Evolutionary conservation across 2,113 vertebrate species (phyloP).

Genomic region (Heterochromis multidens): DNA sequence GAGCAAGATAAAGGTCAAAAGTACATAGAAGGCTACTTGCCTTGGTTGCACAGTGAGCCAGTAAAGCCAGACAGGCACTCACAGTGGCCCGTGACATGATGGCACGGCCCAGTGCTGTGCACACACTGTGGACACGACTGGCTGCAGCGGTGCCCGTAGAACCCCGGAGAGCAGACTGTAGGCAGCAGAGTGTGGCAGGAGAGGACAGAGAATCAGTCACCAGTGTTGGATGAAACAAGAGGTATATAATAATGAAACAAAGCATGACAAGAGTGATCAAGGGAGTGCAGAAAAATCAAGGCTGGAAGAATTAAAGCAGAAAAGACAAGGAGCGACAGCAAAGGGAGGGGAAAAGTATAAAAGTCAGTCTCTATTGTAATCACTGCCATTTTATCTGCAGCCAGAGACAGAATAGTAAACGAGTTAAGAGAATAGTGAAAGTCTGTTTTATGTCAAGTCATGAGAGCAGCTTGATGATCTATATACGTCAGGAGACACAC

Average conservation of each 20-base stretch:
- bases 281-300: constrained; percentile 34
- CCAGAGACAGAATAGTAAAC: constrained; percentile 25
- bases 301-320: constrained; percentile 26
- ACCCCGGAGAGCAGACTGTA: constrained; percentile 90
- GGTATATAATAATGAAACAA: constrained; percentile 41
- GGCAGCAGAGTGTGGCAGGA: constrained; percentile 7
- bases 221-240: constrained; percentile 33
- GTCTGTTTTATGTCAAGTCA: constrained; percentile 33
- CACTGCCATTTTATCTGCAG: constrained; percentile 30
- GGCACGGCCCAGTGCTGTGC: constrained; percentile 90
- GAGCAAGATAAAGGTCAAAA: constrained; percentile 11
- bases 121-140: constrained; percentile 93
- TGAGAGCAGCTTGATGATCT: constrained; percentile 19
- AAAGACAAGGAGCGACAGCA: constrained; percentile 19
- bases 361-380: constrained; percentile 48
- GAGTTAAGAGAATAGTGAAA: constrained; percentile 37
- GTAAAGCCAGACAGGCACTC: constrained; percentile 93
- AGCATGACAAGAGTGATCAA: constrained; percentile 41
- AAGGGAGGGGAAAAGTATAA: constrained; percentile 17
- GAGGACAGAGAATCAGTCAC: constrained; percentile 17
- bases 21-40: constrained; percentile 69
- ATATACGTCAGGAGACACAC: constrained; percentile 30
- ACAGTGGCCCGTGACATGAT: constrained; percentile 90
- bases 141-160: constrained; percentile 89
- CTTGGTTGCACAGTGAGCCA: constrained; percentile 93